phyloP scores from a whole-genome alignment of 2,113 vertebrate species.

The Leucoraja erinaceus region DNA sequence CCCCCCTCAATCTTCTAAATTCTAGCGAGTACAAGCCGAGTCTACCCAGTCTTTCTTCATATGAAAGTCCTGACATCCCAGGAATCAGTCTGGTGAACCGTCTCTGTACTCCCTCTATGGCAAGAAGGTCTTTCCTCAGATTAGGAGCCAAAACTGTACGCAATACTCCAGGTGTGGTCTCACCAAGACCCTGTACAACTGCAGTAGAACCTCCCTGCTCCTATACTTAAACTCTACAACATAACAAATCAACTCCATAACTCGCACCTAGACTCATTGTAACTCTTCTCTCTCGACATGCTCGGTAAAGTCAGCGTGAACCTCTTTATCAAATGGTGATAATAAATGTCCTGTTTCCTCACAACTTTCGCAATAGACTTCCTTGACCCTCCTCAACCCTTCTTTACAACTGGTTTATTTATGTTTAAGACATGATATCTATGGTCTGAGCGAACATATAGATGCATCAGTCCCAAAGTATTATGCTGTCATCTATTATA shows the following conservation, averaged over 20 bases:
- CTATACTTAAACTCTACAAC: no score
- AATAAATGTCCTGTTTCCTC: background rate
- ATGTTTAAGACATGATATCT: background rate
- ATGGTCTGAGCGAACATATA: background rate
- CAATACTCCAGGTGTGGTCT: no score
- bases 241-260: background rate
- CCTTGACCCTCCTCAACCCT: background rate
- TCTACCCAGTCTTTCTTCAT: no score
- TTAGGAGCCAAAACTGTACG: no score
- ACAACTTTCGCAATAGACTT: background rate
- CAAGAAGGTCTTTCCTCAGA: no score
- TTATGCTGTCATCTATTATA: background rate
- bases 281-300: background rate
- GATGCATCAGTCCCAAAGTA: background rate
- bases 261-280: background rate
- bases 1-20: no score
- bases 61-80: no score
- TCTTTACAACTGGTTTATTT: background rate
- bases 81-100: no score
- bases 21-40: no score
- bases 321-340: background rate
- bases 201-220: no score
- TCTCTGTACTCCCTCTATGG: no score
- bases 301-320: background rate
- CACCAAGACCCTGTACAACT: no score